These are phyloP conservation scores for Morone chrysops DNA, from an alignment of 2,113 vertebrate species.

Conservation along the genomic window DNA sequence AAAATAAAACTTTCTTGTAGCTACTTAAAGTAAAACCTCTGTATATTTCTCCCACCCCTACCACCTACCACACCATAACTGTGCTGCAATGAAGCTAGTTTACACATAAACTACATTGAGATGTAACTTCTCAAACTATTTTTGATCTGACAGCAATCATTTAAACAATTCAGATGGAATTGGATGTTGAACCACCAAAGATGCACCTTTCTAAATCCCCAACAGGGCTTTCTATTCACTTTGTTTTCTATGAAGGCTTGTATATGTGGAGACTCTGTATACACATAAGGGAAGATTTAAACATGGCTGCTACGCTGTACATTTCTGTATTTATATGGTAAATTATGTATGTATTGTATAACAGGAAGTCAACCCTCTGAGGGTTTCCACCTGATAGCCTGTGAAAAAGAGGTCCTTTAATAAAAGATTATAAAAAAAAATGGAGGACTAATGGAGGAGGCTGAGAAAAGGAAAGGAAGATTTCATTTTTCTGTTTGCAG, in stretches of 20 bases:
- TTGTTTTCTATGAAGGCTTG: neutral
- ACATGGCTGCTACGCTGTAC: neutral
- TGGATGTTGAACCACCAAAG: neutral
- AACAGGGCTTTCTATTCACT: neutral
- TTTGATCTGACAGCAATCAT: neutral
- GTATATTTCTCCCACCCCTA: too few species aligned
- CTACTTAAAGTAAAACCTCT: too few species aligned
- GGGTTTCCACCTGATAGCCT: neutral
- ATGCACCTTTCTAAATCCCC: neutral
- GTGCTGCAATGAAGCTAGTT: neutral
- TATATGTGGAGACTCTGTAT: neutral
- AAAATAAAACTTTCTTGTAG: too few species aligned
- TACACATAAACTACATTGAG: neutral
- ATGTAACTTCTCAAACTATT: neutral
- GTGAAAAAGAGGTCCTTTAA: constrained; percentile 6
- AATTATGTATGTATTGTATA: constrained; percentile 14
- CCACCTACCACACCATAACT: too few species aligned
- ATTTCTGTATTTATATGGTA: neutral
- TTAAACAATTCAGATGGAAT: neutral
- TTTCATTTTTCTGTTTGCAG: neutral
- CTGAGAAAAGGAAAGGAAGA: neutral
- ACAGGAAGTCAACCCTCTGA: neutral
- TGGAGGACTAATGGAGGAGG: neutral
- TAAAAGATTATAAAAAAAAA: constrained; percentile 7
- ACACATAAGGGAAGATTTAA: neutral